Evolutionary conservation across 2,888 invertebrate species (phyloP), one percentile per base, ranked within the genome.

Genomic region (Xanthostigma xanthostigma): DNA sequence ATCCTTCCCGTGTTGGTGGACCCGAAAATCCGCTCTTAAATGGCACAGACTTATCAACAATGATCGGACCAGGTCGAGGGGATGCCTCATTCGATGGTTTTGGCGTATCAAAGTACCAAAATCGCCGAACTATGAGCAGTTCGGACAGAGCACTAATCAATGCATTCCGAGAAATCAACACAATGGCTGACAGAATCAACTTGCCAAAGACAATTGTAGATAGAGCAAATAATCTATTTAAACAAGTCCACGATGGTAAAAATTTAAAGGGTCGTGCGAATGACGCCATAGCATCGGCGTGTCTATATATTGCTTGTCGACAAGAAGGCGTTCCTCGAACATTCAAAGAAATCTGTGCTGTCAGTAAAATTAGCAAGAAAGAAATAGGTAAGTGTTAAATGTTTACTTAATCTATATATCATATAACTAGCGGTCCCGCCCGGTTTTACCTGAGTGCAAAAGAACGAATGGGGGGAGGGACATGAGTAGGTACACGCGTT

Each of bases 1-100:
- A 99, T 69, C 96, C 97, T 5, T 95, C 95, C 69, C 95, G 98
- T 86, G 98, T 99, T 54, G 98, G 98, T 73, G 96, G 96, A 0
- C 93, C 97, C 0, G 98, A 99, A 72, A 99, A 99, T 71, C 92
- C 94, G 0, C 71, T 99, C 3, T 73, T 99, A 1, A 90, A 89
- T 59, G 95, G 97, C 1, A 89, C 93, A 41, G 97, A 99, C 66
- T 74, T 99, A 33, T 93, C 95, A 0, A 99, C 98, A 9, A 90
- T 94, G 69, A 98, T 99, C 57, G 94, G 81, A 1, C 78, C 78
- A 9, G 74, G 75, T 2, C 63, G 75, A 50, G 76, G 75, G 17
- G 87, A 90, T 57, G 91, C 91, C 1, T 90, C 90, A 0, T 92
- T 90, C 61, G 91, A 92, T 69, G 78, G 84, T 46, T 88, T 88